Percentiles rank a stretch among this genome's conserved stretches.
Evolutionary conservation across 2,888 invertebrate genomes (phyloP).

Genomic region (Vesta saturnalis): DNA sequence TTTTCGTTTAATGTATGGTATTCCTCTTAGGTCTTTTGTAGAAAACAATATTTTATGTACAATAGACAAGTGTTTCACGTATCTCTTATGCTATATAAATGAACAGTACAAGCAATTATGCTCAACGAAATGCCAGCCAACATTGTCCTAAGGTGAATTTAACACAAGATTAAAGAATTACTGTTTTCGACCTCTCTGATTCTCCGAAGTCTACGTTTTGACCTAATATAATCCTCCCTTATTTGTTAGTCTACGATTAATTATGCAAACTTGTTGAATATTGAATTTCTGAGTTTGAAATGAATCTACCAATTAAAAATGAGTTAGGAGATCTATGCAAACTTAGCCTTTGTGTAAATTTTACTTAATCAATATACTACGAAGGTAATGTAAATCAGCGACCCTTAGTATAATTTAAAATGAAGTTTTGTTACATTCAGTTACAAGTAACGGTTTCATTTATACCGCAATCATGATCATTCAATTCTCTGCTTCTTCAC

Average conservation of each 20-base stretch:
- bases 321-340: too few relatives aligned
- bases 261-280: too few relatives aligned
- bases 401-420: not conserved
- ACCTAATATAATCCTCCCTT: not conserved
- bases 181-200: too few relatives aligned
- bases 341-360: not conserved
- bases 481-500: constrained; percentile 18
- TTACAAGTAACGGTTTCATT: constrained; percentile 29
- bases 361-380: not conserved
- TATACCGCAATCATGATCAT: constrained; percentile 27
- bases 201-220: not conserved
- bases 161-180: too few relatives aligned
- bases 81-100: not conserved
- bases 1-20: constrained; percentile 5
- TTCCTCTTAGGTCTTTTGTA: not conserved
- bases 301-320: too few relatives aligned
- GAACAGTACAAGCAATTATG: too few relatives aligned
- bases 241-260: not conserved
- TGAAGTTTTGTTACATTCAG: not conserved
- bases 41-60: not conserved
- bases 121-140: too few relatives aligned
- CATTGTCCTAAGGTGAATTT: too few relatives aligned
- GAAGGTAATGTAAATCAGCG: not conserved
- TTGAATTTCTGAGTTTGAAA: too few relatives aligned
- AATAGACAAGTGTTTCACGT: not conserved